Evolutionary conservation across 2,797 vertebrate species (phyloP).

Genomic region (Helicolenus hilgendorfi): DNA sequence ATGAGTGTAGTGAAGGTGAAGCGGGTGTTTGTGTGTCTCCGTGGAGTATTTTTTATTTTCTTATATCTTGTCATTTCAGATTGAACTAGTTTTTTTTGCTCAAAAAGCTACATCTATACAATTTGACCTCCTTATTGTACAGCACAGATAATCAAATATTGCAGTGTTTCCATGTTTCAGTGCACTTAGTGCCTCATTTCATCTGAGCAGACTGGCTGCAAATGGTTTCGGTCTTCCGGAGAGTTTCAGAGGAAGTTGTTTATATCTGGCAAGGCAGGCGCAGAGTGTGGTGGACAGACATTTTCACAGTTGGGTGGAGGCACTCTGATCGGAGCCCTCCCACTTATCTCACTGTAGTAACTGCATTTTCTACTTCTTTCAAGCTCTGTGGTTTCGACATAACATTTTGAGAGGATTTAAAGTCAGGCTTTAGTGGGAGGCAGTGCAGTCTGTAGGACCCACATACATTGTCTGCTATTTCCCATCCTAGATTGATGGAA

Average conservation of each 20-base stretch:
- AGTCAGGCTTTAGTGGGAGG: neutral
- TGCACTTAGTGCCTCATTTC: constrained; percentile 28
- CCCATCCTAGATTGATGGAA: neutral
- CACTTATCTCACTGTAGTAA: constrained; percentile 45
- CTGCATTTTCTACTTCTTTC: constrained; percentile 43
- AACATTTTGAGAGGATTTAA: constrained; percentile 27
- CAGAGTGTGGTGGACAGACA: constrained; percentile 29
- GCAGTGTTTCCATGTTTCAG: neutral
- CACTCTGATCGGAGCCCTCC: constrained; percentile 36
- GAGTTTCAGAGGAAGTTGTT: constrained; percentile 19
- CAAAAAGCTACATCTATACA: neutral
- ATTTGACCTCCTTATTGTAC: neutral
- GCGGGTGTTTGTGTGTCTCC: neutral
- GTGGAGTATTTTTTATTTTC: neutral
- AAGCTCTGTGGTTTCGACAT: constrained; percentile 45
- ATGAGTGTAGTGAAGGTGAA: no score
- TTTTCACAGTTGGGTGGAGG: constrained; percentile 62
- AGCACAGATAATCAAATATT: constrained; percentile 2
- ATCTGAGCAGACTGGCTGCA: neutral
- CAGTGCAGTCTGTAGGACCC: neutral
- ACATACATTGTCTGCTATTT: neutral
- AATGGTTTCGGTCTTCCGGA: neutral
- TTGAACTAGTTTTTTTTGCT: neutral
- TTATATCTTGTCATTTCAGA: neutral
- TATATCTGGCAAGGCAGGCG: constrained; percentile 22